Evolutionary conservation across 2,888 invertebrate genomes (phyloP).

Genomic region (Drosophila lacicola): DNA sequence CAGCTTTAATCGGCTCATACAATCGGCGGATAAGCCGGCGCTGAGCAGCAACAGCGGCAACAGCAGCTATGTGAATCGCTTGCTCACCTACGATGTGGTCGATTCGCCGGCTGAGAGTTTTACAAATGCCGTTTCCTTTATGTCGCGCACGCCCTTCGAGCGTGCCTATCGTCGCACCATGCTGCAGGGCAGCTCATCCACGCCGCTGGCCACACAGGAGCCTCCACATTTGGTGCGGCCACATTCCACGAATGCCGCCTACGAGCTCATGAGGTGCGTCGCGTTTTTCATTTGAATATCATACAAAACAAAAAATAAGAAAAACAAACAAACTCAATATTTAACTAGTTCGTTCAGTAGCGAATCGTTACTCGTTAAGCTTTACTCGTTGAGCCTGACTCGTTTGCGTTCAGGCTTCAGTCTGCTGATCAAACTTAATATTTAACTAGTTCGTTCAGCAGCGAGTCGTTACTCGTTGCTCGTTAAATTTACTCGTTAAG

Average conservation of each 20-base stretch:
- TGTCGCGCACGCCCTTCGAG: slow-evolving; percentile 85
- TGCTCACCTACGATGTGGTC: slow-evolving; percentile 75
- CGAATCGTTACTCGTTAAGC: slow-evolving; percentile 29
- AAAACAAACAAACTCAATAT: slow-evolving; percentile 10
- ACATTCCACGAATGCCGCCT: slow-evolving; percentile 82
- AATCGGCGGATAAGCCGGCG: slow-evolving; percentile 76
- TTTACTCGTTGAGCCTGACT: slow-evolving; percentile 18
- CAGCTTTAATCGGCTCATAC: slow-evolving; percentile 71
- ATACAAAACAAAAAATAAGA: slow-evolving; percentile 8
- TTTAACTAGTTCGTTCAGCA: not conserved
- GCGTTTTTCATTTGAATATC: slow-evolving; percentile 54
- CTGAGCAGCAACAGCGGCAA: slow-evolving; percentile 28
- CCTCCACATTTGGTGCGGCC: slow-evolving; percentile 59
- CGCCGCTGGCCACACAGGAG: slow-evolving; percentile 75
- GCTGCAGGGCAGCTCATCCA: slow-evolving; percentile 81
- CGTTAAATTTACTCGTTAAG: slow-evolving; percentile 10
- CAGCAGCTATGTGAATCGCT: slow-evolving; percentile 57
- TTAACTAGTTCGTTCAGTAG: slow-evolving; percentile 31
- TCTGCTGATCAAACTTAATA: not conserved
- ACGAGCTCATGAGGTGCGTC: slow-evolving; percentile 84
- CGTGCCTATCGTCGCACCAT: slow-evolving; percentile 84
- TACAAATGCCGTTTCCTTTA: slow-evolving; percentile 71
- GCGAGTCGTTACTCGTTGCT: slow-evolving; percentile 16
- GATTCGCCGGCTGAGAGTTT: slow-evolving; percentile 70
- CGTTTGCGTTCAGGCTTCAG: slow-evolving; percentile 4